Evolutionary conservation across 2,797 vertebrate species (phyloP).

Genomic region (Sebastes taczanowskii): DNA sequence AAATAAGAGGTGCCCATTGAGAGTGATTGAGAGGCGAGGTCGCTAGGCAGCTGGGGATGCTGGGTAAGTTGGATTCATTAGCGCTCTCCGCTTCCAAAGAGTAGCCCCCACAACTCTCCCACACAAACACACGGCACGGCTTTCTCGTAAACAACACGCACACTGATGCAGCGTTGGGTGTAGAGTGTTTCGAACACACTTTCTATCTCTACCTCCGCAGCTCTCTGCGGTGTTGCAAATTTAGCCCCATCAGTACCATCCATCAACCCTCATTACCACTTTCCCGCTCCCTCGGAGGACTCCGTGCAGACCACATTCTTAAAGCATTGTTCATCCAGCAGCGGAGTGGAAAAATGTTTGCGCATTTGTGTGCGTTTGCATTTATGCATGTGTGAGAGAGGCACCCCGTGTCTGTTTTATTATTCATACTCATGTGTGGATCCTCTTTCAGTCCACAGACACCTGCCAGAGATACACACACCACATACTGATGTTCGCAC

Average conservation of each 20-base stretch:
- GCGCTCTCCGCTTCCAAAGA: constrained; percentile 41
- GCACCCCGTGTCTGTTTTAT: constrained; percentile 69
- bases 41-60: constrained; percentile 62
- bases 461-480: constrained; percentile 59
- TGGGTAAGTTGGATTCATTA: constrained; percentile 70
- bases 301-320: constrained; percentile 39
- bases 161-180: neutral
- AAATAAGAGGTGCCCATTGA: constrained; percentile 76
- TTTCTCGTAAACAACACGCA: constrained; percentile 4
- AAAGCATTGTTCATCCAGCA: constrained; percentile 52
- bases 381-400: constrained; percentile 37
- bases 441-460: constrained; percentile 75
- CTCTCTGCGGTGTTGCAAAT: constrained; percentile 45
- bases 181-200: constrained; percentile 11
- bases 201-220: constrained; percentile 11
- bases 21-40: constrained; percentile 76
- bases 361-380: constrained; percentile 12
- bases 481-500: constrained; percentile 41
- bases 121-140: constrained; percentile 15
- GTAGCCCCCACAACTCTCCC: constrained; percentile 39
- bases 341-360: constrained; percentile 44
- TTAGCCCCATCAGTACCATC: constrained; percentile 48
- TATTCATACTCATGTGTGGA: constrained; percentile 77
- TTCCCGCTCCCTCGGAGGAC: constrained; percentile 17
- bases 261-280: constrained; percentile 58